phyloP scores from a whole-genome alignment of 2,113 vertebrate species.

The Xyrauchen texanus region DNA sequence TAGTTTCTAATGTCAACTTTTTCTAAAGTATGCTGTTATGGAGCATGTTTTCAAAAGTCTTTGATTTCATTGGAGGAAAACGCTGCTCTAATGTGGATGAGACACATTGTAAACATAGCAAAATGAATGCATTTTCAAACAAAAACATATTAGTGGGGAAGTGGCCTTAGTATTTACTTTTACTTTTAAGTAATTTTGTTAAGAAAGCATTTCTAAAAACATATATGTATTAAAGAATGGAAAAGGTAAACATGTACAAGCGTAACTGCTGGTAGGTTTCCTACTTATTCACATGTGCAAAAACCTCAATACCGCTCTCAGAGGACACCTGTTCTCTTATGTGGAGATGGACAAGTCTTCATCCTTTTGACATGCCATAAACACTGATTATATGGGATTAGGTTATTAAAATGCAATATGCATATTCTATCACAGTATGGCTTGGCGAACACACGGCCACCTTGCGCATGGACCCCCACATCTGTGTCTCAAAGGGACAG shows the following conservation, averaged over 20 bases:
- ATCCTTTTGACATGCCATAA: slow-evolving; percentile 58
- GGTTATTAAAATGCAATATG: slow-evolving; percentile 70
- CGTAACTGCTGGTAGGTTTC: not conserved
- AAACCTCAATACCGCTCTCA: not conserved
- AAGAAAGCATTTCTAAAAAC: no score
- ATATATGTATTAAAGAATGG: no score
- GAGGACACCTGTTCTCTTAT: slow-evolving; percentile 63
- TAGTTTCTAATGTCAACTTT: no score
- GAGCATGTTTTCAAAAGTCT: no score
- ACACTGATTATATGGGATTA: slow-evolving; percentile 77
- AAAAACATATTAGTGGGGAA: no score
- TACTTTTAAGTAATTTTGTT: no score
- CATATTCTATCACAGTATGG: slow-evolving; percentile 70
- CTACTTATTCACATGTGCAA: not conserved
- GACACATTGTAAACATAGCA: no score
- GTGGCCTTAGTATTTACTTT: no score
- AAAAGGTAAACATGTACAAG: not conserved
- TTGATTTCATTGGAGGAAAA: no score
- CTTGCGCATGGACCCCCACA: slow-evolving; percentile 47
- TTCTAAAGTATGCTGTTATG: no score
- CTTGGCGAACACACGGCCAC: slow-evolving; percentile 59
- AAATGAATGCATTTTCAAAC: no score
- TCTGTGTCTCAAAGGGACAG: slow-evolving; percentile 32
- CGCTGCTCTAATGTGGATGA: no score
- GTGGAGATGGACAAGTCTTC: slow-evolving; percentile 57